These are phyloP conservation scores for Erannis defoliaria DNA, from an alignment of 2,888 invertebrate species.

Conservation along the genomic window DNA sequence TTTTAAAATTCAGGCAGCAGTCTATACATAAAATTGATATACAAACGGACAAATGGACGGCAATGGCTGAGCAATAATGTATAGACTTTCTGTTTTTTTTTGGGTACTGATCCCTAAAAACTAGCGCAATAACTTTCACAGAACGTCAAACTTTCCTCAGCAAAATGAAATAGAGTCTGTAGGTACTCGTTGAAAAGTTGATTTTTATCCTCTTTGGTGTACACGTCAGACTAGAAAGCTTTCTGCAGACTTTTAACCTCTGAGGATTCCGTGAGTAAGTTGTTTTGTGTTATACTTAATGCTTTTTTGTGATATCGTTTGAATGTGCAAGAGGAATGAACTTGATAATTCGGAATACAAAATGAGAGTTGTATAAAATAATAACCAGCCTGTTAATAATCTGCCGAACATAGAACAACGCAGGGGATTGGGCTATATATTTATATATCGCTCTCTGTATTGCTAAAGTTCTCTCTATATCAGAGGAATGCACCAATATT, in stretches of 20 bases:
- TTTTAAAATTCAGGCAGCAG: no score
- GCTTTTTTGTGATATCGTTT: constrained; percentile 5
- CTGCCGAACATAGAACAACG: no score
- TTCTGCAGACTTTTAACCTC: constrained; percentile 35
- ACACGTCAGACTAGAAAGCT: constrained; percentile 27
- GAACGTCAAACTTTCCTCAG: constrained; percentile 35
- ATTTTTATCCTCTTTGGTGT: constrained; percentile 36
- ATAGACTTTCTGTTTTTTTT: not conserved
- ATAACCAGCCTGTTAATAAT: no score
- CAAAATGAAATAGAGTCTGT: constrained; percentile 39
- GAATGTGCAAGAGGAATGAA: constrained; percentile 1
- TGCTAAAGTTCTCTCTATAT: no score
- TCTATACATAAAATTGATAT: no score
- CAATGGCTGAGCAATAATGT: no score
- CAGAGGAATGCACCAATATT: no score
- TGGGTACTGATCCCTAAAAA: not conserved
- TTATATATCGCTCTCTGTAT: no score
- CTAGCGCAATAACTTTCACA: constrained; percentile 19
- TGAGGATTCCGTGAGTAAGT: constrained; percentile 18
- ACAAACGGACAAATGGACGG: no score
- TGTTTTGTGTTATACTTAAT: constrained; percentile 13
- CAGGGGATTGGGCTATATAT: no score
- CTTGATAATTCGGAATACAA: not conserved
- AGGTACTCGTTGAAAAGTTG: constrained; percentile 40
- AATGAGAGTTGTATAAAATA: not conserved